Evolutionary conservation across 2,888 invertebrate genomes (phyloP).

Genomic region (Athalia circularis): DNA sequence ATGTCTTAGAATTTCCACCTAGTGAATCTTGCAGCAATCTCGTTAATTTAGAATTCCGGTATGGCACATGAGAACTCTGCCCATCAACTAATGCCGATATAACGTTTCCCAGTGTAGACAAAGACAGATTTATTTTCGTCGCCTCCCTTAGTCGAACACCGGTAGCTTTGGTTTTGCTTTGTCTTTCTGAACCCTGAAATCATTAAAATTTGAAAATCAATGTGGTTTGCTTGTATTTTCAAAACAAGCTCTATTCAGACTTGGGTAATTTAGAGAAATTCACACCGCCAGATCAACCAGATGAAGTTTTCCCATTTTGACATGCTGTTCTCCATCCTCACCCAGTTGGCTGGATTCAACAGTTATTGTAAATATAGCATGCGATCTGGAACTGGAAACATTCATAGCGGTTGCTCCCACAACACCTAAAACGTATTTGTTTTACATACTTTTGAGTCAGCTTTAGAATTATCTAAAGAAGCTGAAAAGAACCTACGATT

Average conservation of each 20-base stretch:
- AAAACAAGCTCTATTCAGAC: constrained; percentile 10
- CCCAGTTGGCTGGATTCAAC: constrained; percentile 95
- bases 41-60: constrained; percentile 98
- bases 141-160: constrained; percentile 96
- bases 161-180: constrained; percentile 96
- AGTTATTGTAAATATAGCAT: constrained; percentile 98
- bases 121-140: constrained; percentile 97
- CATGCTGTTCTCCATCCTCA: constrained; percentile 88
- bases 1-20: constrained; percentile 96
- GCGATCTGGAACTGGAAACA: constrained; percentile 95
- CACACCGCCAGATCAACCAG: constrained; percentile 96
- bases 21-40: constrained; percentile 96
- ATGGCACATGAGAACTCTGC: constrained; percentile 97
- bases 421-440: constrained; percentile 74
- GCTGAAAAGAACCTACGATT: constrained; percentile 80
- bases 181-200: constrained; percentile 94
- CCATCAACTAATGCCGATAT: constrained; percentile 99
- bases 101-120: constrained; percentile 98
- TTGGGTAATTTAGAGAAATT: constrained; percentile 6
- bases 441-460: neutral
- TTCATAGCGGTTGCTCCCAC: constrained; percentile 98
- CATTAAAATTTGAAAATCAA: constrained; percentile 56
- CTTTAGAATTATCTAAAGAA: constrained; percentile 10
- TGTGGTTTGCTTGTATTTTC: neutral
- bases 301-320: constrained; percentile 97